phyloP scores from a whole-genome alignment of 2,113 vertebrate species.

The Boleophthalmus pectinirostris region DNA sequence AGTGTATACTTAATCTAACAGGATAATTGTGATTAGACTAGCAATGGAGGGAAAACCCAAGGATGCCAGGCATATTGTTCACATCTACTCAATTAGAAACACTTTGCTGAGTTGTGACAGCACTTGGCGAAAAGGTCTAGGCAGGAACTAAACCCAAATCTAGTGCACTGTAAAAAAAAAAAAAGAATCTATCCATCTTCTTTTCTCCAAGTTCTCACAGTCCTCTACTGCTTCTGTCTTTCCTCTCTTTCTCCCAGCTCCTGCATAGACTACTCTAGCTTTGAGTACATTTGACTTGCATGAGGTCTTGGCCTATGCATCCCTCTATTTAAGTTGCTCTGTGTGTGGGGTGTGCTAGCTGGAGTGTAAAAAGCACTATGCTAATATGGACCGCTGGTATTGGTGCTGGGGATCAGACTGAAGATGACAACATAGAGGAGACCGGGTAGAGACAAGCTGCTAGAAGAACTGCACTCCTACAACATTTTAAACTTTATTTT shows the following conservation, averaged over 20 bases:
- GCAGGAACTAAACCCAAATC: conserved; percentile 24
- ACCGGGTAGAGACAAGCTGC: conserved; percentile 48
- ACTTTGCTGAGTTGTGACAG: conserved; percentile 58
- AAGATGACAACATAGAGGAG: conserved; percentile 71
- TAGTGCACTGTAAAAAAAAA: background rate
- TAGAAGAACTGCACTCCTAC: conserved; percentile 7
- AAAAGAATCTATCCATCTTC: conserved; percentile 18
- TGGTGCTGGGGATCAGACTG: conserved; percentile 66
- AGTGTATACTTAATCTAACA: background rate
- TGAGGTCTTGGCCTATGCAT: conserved; percentile 66
- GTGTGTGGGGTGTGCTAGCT: conserved; percentile 44
- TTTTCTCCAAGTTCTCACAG: conserved; percentile 47
- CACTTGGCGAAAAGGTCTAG: conserved; percentile 33
- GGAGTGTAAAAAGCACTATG: conserved; percentile 56
- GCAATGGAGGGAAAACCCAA: background rate
- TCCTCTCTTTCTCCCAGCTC: conserved; percentile 23
- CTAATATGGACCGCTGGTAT: conserved; percentile 62
- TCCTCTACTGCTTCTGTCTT: conserved; percentile 28
- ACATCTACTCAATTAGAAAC: conserved; percentile 63
- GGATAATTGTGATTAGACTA: background rate
- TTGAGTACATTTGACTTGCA: conserved; percentile 63
- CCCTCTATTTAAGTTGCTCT: conserved; percentile 59
- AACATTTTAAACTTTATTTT: conserved; percentile 39
- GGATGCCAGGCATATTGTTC: conserved; percentile 52
- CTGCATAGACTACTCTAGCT: conserved; percentile 39